Evolutionary conservation across 2,888 invertebrate species (phyloP).

Genomic region (Didymodactylos carnosus): DNA sequence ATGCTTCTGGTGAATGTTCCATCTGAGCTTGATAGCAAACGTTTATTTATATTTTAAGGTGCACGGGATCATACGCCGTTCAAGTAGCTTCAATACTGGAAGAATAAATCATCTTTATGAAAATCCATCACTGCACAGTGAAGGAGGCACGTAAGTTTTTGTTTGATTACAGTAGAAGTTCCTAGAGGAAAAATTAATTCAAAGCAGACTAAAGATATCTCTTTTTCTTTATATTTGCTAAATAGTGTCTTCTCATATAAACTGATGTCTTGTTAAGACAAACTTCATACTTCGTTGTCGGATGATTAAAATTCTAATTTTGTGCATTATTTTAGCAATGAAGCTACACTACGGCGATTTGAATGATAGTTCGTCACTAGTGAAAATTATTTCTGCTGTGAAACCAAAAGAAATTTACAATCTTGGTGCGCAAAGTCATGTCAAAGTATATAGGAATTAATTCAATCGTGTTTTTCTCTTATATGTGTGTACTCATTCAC

Average conservation of each 20-base stretch:
- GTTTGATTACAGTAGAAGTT: too few species aligned
- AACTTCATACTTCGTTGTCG: too few species aligned
- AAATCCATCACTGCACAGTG: conserved; percentile 64
- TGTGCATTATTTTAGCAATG: conserved; percentile 43
- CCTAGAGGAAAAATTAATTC: too few species aligned
- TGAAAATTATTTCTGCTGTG: conserved; percentile 58
- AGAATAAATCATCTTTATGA: conserved; percentile 86
- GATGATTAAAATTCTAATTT: too few species aligned
- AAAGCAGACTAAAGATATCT: too few species aligned
- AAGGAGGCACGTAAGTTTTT: conserved; percentile 26
- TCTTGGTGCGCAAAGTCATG: conserved; percentile 92
- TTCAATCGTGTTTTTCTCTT: not conserved
- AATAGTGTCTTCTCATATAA: too few species aligned
- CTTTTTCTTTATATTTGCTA: not conserved
- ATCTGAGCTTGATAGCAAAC: too few species aligned
- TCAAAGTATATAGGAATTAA: conserved; percentile 58
- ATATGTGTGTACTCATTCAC: too few species aligned
- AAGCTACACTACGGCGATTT: conserved; percentile 93
- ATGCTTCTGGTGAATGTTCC: too few species aligned
- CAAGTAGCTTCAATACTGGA: conserved; percentile 85
- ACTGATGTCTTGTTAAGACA: not conserved
- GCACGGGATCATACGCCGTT: conserved; percentile 79
- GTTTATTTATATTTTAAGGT: conserved; percentile 36
- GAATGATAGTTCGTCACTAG: conserved; percentile 84
- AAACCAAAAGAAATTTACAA: conserved; percentile 86